Conservation (phyloP, 2,888 invertebrate genomes). For the Nycteola revayana region DNA sequence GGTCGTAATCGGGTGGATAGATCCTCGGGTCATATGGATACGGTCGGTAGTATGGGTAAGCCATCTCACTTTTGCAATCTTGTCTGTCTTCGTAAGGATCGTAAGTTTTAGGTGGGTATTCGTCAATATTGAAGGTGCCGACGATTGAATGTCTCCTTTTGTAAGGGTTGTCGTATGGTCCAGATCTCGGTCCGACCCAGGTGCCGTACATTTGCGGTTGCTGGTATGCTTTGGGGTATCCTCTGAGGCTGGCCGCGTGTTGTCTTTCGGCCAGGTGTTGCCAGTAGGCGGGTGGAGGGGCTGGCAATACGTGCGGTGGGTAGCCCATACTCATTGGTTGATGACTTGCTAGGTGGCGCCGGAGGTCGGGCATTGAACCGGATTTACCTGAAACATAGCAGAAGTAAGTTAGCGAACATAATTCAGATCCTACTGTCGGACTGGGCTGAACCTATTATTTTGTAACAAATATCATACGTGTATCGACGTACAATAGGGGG, state of each 20-base stretch:
- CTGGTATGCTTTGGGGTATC: conserved; percentile 59
- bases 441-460: no score
- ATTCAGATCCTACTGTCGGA: no score
- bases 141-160: conserved; percentile 79
- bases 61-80: conserved; percentile 74
- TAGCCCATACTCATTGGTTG: conserved; percentile 68
- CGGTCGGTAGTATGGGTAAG: conserved; percentile 62
- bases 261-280: conserved; percentile 70
- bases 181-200: conserved; percentile 73
- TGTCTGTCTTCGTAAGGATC: conserved; percentile 60
- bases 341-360: conserved; percentile 63
- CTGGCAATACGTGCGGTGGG: conserved; percentile 59
- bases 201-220: conserved; percentile 66
- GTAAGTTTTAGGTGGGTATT: conserved; percentile 67
- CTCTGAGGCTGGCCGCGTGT: conserved; percentile 68
- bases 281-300: conserved; percentile 74
- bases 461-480: no score
- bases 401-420: no score
- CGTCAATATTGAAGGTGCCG: conserved; percentile 72
- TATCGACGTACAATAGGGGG: no score
- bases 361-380: conserved; percentile 77
- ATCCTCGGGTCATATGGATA: conserved; percentile 62
- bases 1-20: conserved; percentile 68
- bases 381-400: conserved; percentile 76
- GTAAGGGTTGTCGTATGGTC: conserved; percentile 75